Percentiles rank a stretch among this genome's conserved stretches.
These are phyloP conservation scores for Halcyon senegalensis DNA, from an alignment of 2,113 vertebrate genomes.

Conservation along the genomic window DNA sequence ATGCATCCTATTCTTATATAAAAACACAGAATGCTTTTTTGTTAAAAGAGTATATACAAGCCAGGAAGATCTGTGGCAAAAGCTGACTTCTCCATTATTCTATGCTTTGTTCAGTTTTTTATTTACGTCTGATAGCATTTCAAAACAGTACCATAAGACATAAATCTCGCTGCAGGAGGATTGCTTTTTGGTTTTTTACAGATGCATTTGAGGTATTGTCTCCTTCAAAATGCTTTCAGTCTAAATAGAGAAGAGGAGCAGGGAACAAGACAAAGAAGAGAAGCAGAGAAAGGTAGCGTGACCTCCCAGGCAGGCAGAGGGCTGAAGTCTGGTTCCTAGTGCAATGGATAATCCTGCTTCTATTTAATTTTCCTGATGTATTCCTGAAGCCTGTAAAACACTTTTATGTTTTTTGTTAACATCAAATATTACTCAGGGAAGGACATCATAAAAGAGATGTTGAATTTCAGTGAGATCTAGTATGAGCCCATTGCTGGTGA, in stretches of 20 bases:
- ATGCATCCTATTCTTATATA: not conserved
- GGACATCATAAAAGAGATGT: not conserved
- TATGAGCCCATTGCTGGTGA: not conserved
- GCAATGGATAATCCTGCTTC: not conserved
- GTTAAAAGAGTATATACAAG: not conserved
- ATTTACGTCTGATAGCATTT: constrained; percentile 47
- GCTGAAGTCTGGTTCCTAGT: not conserved
- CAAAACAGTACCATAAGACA: not conserved
- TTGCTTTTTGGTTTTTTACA: not conserved
- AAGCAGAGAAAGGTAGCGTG: not conserved
- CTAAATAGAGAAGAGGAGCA: not conserved
- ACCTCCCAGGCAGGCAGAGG: not conserved
- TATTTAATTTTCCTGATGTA: not conserved
- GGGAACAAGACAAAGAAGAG: not conserved
- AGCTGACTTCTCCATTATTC: not conserved
- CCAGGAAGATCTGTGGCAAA: not conserved
- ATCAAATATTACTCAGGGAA: not conserved
- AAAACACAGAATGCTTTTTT: not conserved
- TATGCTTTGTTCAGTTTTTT: constrained; percentile 19
- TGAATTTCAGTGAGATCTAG: not conserved
- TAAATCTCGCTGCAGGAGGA: not conserved
- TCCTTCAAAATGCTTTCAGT: constrained; percentile 26
- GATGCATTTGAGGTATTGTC: constrained; percentile 4
- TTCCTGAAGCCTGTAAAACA: not conserved
- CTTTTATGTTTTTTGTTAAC: not conserved